Evolutionary conservation across 2,113 vertebrate genomes (phyloP).

Genomic region (Plotosus lineatus): DNA sequence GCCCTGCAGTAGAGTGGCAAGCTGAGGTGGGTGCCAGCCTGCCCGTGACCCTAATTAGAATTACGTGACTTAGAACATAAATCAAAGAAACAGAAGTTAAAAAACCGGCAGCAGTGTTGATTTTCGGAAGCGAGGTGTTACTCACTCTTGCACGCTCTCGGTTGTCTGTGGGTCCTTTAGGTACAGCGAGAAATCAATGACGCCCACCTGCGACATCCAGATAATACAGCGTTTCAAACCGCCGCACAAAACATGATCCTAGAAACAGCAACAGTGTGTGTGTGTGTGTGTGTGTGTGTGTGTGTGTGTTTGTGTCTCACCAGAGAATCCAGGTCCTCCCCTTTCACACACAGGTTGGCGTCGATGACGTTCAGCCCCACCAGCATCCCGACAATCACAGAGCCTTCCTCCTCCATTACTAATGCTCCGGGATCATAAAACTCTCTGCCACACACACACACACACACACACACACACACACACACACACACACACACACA

Average conservation of each 20-base stretch:
- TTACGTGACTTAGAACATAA: too few relatives aligned
- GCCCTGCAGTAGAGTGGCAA: too few relatives aligned
- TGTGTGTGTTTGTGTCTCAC: slow-evolving; percentile 65
- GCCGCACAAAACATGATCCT: background rate
- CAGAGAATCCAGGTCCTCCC: slow-evolving; percentile 97
- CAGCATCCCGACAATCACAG: slow-evolving; percentile 88
- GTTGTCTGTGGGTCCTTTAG: slow-evolving; percentile 84
- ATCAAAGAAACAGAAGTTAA: too few relatives aligned
- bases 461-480: too few relatives aligned
- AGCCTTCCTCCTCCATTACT: slow-evolving; percentile 95
- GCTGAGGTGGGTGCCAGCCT: too few relatives aligned
- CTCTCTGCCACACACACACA: slow-evolving; percentile 74
- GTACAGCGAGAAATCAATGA: slow-evolving; percentile 97
- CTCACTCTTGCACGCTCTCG: slow-evolving; percentile 85
- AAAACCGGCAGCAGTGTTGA: background rate
- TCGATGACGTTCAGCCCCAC: slow-evolving; percentile 97
- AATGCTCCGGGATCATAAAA: slow-evolving; percentile 92
- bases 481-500: too few relatives aligned
- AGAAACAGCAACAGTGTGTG: background rate
- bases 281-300: background rate
- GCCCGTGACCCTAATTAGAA: background rate
- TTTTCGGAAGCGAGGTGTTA: slow-evolving; percentile 48
- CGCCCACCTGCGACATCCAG: slow-evolving; percentile 78
- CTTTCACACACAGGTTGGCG: slow-evolving; percentile 97
- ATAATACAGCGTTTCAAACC: background rate